These are phyloP conservation scores for Erythrolamprus reginae DNA, from an alignment of 2,113 vertebrate genomes.

Conservation along the genomic window DNA sequence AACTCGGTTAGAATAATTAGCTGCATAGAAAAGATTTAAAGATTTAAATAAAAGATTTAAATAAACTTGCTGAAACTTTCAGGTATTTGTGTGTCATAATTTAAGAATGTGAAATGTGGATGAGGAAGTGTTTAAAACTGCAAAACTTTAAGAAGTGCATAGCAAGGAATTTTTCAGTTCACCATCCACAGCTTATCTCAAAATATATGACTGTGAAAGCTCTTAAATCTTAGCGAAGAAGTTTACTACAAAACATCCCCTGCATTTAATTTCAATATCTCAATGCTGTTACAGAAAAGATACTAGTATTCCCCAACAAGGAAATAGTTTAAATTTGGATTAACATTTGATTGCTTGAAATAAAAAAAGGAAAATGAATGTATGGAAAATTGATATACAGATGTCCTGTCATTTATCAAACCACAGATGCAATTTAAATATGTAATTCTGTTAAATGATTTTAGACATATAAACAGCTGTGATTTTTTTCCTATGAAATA, in stretches of 20 bases:
- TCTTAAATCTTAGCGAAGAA: neutral
- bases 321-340: neutral
- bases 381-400: neutral
- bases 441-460: neutral
- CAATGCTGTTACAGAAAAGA: neutral
- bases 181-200: neutral
- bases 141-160: neutral
- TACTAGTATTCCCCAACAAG: neutral
- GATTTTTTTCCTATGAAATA: neutral
- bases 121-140: neutral
- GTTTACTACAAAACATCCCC: neutral
- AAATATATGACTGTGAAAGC: neutral
- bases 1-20: neutral
- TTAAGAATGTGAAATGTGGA: neutral
- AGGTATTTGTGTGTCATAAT: neutral
- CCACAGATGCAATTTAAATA: neutral
- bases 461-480: neutral
- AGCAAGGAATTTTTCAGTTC: neutral
- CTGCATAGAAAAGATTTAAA: neutral
- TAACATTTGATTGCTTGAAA: too few species aligned
- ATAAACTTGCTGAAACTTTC: neutral
- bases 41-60: neutral
- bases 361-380: neutral
- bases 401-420: neutral
- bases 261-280: neutral